phyloP scores from a whole-genome alignment of 2,888 invertebrate genomes.

The Ligdia adustata region DNA sequence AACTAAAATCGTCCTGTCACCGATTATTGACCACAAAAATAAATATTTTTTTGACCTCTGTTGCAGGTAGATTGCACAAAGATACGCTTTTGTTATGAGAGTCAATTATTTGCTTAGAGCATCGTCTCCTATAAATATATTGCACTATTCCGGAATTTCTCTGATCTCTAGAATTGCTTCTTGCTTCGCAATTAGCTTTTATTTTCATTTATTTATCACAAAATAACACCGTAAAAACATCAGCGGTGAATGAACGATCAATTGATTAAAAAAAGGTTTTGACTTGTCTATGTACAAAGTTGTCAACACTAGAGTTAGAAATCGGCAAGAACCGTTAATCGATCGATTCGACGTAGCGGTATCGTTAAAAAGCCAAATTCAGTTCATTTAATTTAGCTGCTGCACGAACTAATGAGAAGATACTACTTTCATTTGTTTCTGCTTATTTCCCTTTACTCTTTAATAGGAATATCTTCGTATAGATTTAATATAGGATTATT shows the following conservation, averaged over 20 bases:
- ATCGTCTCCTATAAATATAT: slow-evolving; percentile 59
- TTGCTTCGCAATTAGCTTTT: slow-evolving; percentile 68
- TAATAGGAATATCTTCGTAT: too few species aligned
- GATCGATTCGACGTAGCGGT: too few species aligned
- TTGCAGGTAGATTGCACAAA: slow-evolving; percentile 80
- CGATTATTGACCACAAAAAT: slow-evolving; percentile 73
- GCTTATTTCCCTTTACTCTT: too few species aligned
- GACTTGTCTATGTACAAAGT: slow-evolving; percentile 56
- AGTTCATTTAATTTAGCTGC: too few species aligned
- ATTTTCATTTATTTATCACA: slow-evolving; percentile 78
- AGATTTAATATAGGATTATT: too few species aligned
- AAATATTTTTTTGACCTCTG: slow-evolving; percentile 63
- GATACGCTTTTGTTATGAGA: slow-evolving; percentile 57
- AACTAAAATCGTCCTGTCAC: slow-evolving; percentile 61
- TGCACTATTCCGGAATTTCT: slow-evolving; percentile 71
- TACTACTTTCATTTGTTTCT: too few species aligned
- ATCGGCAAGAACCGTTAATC: slow-evolving; percentile 16
- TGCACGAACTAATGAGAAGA: too few species aligned
- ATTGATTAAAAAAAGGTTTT: slow-evolving; percentile 70
- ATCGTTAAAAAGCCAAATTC: too few species aligned
- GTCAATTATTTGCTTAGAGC: slow-evolving; percentile 55
- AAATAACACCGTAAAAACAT: slow-evolving; percentile 81
- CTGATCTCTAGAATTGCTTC: slow-evolving; percentile 60
- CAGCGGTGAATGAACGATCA: slow-evolving; percentile 84
- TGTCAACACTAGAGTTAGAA: slow-evolving; percentile 56